A percentile compares a stretch with the other conserved stretches of the same genome.
phyloP scores from a whole-genome alignment of 1,140 invertebrate genomes.

The Heliconius eleuchia region DNA sequence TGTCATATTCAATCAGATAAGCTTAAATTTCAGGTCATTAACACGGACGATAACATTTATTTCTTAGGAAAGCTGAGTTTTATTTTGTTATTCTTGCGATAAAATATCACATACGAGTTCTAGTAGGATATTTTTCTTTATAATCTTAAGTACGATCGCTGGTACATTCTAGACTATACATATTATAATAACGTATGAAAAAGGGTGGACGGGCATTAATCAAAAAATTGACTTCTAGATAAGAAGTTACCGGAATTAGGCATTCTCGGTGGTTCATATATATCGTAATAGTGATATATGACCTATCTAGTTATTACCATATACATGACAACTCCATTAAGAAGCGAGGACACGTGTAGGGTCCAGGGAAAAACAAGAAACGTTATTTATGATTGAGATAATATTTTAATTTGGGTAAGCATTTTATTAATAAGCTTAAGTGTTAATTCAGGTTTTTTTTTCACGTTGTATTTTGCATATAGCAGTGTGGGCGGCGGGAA shows the following conservation, averaged over 20 bases:
- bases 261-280: constrained; percentile 56
- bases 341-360: constrained; percentile 56
- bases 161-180: constrained; percentile 41
- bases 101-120: constrained; percentile 39
- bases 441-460: neutral
- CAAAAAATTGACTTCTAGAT: constrained; percentile 60
- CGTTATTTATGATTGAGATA: constrained; percentile 30
- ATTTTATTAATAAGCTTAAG: neutral
- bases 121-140: constrained; percentile 60
- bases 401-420: constrained; percentile 2
- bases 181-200: neutral
- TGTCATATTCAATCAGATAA: constrained; percentile 66
- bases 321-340: constrained; percentile 79
- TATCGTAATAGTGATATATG: constrained; percentile 69
- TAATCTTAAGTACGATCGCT: constrained; percentile 55
- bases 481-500: too few species aligned
- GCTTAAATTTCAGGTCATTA: constrained; percentile 71
- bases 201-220: constrained; percentile 59
- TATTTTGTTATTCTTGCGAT: constrained; percentile 57
- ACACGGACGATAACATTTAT: constrained; percentile 60
- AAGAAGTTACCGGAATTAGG: constrained; percentile 58
- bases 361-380: constrained; percentile 36
- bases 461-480: neutral
- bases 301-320: constrained; percentile 68
- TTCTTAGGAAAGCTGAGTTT: constrained; percentile 39